Base-by-base conservation (phyloP, 30 jellyfish, hydroid and myxozoan species). In the Aurelia coerulea region DNA sequence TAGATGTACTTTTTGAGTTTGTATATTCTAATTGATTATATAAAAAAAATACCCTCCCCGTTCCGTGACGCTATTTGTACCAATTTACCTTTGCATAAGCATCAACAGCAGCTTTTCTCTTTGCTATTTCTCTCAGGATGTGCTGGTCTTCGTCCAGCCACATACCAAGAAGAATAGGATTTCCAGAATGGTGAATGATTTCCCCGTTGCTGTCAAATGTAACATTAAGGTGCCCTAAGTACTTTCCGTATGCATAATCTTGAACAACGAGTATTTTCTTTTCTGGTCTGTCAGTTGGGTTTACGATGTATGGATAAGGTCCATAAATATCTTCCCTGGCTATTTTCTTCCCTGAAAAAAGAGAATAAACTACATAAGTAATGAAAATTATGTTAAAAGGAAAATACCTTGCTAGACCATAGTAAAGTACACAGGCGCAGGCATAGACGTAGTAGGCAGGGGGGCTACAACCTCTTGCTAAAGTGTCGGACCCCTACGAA, bases 211-310 rank as follows among this genome's bases (percentile, higher is more conserved):
- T 59, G 58, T 95, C 94, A 68, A 95, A 95, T 2, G 71, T 81
- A 16, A 95, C 97, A 5, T 90, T 82, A 8, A 95, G 84, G 66
- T 85, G 19, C 34, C 99, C 99, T 41, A 95, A 81, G 79, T 95
- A 95, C 65, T 95, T 95, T 51, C 99, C 99, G 67, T 79, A 95
- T n/a, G 99, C 76, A 56, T 84, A 89, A 51, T 68, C 99, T 87
- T 95, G 99, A 54, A 95, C 99, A 23, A 95, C 94, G 23, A 90
- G 88, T 10, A 76, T 68, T 53, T 76, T 87, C 70, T 93, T 82
- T 0, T 79, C 51, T 15, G 97, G 98, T 1, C 53, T 73, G n/a
- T 69, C 90, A 6, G 79, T 82, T 7, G 93, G 97, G 62, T 84
- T 69, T 32, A 86, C 82, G 19, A 95, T 95, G 51, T 84, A 41